Conservation (phyloP, 1,140 invertebrate genomes). For the Ceratina calcarata region DNA sequence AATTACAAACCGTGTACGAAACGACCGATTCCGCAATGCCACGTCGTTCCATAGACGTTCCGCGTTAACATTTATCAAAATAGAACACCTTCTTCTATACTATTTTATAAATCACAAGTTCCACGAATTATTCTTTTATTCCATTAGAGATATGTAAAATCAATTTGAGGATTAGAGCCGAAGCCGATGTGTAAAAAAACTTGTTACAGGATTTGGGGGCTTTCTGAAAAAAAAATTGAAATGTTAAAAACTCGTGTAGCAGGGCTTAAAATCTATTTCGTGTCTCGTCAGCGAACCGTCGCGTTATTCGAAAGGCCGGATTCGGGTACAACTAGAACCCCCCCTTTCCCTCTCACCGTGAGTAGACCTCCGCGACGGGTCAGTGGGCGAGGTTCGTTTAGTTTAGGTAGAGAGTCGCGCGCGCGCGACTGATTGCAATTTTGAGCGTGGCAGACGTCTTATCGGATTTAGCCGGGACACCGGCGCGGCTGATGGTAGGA, state of each 20-base stretch:
- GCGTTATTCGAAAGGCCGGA: background rate
- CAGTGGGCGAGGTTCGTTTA: slow-evolving; percentile 40
- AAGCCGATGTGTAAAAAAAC: too few species aligned
- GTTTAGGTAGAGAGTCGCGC: slow-evolving; percentile 61
- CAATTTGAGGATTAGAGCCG: too few species aligned
- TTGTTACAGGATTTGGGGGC: too few species aligned
- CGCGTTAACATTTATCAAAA: too few species aligned
- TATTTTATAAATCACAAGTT: too few species aligned
- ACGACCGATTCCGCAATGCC: slow-evolving; percentile 4
- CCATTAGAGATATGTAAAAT: too few species aligned
- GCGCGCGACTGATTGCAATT: slow-evolving; percentile 67
- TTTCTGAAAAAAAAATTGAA: too few species aligned
- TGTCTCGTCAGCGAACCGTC: background rate
- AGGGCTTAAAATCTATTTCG: background rate
- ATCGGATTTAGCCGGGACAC: slow-evolving; percentile 71
- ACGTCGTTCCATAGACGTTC: too few species aligned
- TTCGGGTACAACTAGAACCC: too few species aligned
- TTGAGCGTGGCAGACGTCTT: slow-evolving; percentile 67
- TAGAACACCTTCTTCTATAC: too few species aligned
- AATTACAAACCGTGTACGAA: slow-evolving; percentile 17
- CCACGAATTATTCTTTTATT: too few species aligned
- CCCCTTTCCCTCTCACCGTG: background rate
- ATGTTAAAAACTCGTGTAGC: background rate
- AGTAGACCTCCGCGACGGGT: too few species aligned
- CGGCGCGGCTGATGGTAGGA: slow-evolving; percentile 24